phyloP scores from a whole-genome alignment of 2,888 invertebrate species.

The Drosophila neotestacea region DNA sequence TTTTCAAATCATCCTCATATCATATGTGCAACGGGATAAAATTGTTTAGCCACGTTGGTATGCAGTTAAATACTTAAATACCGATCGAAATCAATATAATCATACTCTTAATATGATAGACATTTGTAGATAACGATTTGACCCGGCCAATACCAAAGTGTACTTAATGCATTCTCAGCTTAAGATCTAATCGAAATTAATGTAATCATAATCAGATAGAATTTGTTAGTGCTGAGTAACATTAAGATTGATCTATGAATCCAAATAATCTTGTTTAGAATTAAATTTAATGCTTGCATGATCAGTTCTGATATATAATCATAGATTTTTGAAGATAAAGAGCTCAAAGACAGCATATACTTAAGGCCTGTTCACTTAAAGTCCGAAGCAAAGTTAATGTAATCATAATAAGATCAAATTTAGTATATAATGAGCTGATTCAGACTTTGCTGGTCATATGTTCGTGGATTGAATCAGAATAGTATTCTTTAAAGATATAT shows the following conservation, averaged over 20 bases:
- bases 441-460: background rate
- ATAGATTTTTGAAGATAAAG: too few species aligned
- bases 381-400: too few species aligned
- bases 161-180: constrained; percentile 9
- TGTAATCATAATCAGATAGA: constrained; percentile 5
- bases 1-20: background rate
- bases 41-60: constrained; percentile 22
- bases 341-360: too few species aligned
- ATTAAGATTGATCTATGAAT: background rate
- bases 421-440: background rate
- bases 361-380: too few species aligned
- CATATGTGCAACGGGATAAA: constrained; percentile 10
- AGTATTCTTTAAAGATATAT: background rate
- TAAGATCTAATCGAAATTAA: constrained; percentile 3
- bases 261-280: too few species aligned
- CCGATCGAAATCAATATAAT: constrained; percentile 27
- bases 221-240: background rate
- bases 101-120: constrained; percentile 6
- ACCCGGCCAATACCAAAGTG: constrained; percentile 1
- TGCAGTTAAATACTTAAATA: constrained; percentile 24
- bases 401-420: too few species aligned
- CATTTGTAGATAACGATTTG: constrained; percentile 5
- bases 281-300: too few species aligned
- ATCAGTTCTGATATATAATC: too few species aligned
- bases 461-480: background rate